Evolutionary conservation across 1,140 invertebrate genomes (phyloP).

Genomic region (Limonius californicus): DNA sequence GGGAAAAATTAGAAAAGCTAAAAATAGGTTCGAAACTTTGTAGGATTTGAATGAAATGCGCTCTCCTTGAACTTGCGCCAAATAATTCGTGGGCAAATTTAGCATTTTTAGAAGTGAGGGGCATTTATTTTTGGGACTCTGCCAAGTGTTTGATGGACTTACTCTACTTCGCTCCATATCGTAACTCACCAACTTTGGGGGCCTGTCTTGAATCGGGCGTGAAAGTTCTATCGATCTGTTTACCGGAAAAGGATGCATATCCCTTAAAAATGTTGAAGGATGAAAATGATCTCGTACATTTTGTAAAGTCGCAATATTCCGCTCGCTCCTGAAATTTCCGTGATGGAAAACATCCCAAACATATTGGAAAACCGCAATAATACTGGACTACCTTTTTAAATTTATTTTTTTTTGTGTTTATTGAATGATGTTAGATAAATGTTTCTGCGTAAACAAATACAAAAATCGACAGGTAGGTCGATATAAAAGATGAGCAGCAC

Average conservation of each 20-base stretch:
- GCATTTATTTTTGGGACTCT: background rate
- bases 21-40: background rate
- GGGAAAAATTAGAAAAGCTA: background rate
- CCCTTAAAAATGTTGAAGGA: background rate
- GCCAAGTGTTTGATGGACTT: too few relatives aligned
- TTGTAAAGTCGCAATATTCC: background rate
- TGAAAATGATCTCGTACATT: background rate
- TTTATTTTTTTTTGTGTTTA: too few relatives aligned
- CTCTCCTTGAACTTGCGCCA: background rate
- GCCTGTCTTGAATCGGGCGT: background rate
- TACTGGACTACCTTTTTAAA: too few relatives aligned
- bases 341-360: too few relatives aligned
- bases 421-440: too few relatives aligned
- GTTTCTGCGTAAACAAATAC: too few relatives aligned
- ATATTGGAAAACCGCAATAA: too few relatives aligned
- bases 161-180: too few relatives aligned
- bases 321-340: too few relatives aligned
- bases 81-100: background rate
- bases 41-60: background rate
- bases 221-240: background rate
- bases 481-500: too few relatives aligned
- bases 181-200: background rate
- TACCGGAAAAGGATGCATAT: background rate
- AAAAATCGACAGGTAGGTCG: too few relatives aligned
- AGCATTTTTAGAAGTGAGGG: background rate